These are phyloP conservation scores for Synanthedon formicaeformis DNA, from an alignment of 2,888 invertebrate genomes.

Conservation along the genomic window DNA sequence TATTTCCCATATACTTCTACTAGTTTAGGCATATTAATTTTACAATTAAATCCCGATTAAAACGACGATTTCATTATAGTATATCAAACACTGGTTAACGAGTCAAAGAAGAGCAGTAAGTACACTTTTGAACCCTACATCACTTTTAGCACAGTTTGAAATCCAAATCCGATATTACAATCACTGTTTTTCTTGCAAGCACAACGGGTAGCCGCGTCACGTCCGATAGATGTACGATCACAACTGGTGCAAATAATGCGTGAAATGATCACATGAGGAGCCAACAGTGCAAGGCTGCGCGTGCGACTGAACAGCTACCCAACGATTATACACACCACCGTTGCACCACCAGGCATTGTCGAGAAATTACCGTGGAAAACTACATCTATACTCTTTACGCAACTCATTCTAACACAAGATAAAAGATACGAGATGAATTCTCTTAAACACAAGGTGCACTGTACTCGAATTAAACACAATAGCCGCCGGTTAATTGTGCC, in stretches of 20 bases:
- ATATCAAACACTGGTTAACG: too few species aligned
- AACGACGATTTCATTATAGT: too few species aligned
- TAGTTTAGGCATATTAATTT: too few species aligned
- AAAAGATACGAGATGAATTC: slow-evolving; percentile 49
- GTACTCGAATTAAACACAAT: slow-evolving; percentile 14
- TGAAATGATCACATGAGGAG: slow-evolving; percentile 31
- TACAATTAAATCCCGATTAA: too few species aligned
- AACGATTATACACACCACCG: slow-evolving; percentile 34
- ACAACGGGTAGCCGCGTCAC: neutral
- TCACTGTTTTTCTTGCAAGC: neutral
- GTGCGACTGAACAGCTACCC: slow-evolving; percentile 44
- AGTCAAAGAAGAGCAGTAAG: too few species aligned
- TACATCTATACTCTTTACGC: slow-evolving; percentile 48
- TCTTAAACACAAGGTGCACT: slow-evolving; percentile 29
- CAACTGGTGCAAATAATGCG: slow-evolving; percentile 19
- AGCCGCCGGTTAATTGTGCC: slow-evolving; percentile 4
- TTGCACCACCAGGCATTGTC: slow-evolving; percentile 63
- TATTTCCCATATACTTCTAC: too few species aligned
- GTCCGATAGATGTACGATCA: neutral
- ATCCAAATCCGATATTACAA: neutral
- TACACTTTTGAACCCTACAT: too few species aligned
- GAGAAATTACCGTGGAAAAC: slow-evolving; percentile 59
- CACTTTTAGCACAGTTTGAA: too few species aligned
- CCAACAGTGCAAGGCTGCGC: slow-evolving; percentile 52
- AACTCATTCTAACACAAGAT: slow-evolving; percentile 46